These are phyloP conservation scores for Propithecus deckenii DNA, from an alignment of 2,797 vertebrate species.

Conservation along the genomic window DNA sequence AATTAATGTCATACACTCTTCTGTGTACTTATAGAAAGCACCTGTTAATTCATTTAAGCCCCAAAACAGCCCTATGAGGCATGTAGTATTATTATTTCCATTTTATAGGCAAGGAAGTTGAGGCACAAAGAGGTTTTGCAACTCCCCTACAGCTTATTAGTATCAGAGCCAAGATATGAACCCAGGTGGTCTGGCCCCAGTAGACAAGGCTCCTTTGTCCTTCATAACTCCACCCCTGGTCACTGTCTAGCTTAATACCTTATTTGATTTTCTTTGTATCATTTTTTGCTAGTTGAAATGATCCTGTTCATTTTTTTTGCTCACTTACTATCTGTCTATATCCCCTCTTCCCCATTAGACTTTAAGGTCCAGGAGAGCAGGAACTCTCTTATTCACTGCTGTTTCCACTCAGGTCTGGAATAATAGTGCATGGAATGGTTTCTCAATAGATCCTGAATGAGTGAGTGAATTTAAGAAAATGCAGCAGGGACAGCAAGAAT, in stretches of 20 bases:
- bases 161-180: constrained; percentile 3
- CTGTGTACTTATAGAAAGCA: neutral
- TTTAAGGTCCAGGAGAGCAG: neutral
- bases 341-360: neutral
- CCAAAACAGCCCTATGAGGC: neutral
- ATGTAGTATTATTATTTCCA: neutral
- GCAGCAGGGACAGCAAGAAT: neutral
- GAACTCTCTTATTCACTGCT: neutral
- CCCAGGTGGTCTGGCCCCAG: neutral
- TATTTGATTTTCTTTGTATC: neutral
- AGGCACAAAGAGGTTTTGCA: neutral
- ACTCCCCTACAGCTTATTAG: neutral
- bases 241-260: neutral
- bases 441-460: neutral
- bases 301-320: neutral
- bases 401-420: neutral
- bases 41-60: neutral
- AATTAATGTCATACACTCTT: neutral
- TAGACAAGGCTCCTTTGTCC: neutral
- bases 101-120: neutral
- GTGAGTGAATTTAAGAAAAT: neutral
- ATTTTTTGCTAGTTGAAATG: neutral
- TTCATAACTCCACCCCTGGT: neutral
- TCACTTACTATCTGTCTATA: neutral
- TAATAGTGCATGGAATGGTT: neutral